Evolutionary conservation across 2,888 invertebrate genomes (phyloP).

Genomic region (Leucozona laternaria): DNA sequence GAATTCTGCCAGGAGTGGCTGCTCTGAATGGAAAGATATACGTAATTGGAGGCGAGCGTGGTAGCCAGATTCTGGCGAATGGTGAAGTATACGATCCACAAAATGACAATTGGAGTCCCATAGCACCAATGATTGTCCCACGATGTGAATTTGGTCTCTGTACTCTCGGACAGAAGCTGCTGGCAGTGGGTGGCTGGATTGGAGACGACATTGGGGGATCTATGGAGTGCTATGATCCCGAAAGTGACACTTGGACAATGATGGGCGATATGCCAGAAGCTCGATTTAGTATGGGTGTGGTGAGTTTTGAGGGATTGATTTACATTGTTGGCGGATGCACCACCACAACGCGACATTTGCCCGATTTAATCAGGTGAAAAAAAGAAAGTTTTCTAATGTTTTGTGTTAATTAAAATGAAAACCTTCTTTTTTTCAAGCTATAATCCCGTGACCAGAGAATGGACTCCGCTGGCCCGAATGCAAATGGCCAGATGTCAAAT

Average conservation of each 20-base stretch:
- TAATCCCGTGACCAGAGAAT: conserved; percentile 92
- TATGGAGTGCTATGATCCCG: conserved; percentile 94
- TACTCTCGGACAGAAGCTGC: conserved; percentile 91
- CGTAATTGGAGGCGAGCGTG: conserved; percentile 96
- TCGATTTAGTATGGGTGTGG: conserved; percentile 96
- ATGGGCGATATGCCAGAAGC: conserved; percentile 92
- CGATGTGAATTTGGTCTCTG: conserved; percentile 96
- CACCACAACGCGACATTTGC: conserved; percentile 90
- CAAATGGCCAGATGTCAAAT: conserved; percentile 93
- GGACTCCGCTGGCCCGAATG: conserved; percentile 91
- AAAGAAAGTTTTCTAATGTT: conserved; percentile 1
- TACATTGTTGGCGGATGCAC: conserved; percentile 97
- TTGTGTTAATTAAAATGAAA: conserved; percentile 21
- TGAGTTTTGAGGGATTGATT: conserved; percentile 87
- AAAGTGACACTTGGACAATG: conserved; percentile 90
- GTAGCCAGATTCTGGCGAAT: conserved; percentile 93
- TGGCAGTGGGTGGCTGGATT: conserved; percentile 97
- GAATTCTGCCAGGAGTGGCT: conserved; percentile 95
- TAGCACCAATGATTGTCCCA: conserved; percentile 91
- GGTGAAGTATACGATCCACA: conserved; percentile 93
- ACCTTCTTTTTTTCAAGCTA: conserved; percentile 84
- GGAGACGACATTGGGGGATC: conserved; percentile 95
- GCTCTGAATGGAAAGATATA: conserved; percentile 93
- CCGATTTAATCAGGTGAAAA: conserved; percentile 87
- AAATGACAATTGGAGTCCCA: conserved; percentile 86